These are phyloP conservation scores for Pelobates cultripes DNA, from an alignment of 2,797 vertebrate genomes.

Conservation along the genomic window DNA sequence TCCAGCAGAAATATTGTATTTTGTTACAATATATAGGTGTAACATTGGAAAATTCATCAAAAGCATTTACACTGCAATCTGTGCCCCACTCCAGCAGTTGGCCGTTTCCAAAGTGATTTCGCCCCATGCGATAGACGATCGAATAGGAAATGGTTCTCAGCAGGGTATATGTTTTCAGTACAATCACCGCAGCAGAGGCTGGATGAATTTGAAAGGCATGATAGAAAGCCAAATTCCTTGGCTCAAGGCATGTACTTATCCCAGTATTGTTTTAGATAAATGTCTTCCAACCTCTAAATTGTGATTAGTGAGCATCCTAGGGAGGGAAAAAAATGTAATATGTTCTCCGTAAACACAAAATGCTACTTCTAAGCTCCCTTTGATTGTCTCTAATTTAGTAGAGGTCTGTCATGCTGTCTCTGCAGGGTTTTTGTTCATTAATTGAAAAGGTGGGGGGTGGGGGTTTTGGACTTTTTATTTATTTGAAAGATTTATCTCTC, in stretches of 20 bases:
- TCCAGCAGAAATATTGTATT: not conserved
- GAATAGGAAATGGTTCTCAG: conserved; percentile 31
- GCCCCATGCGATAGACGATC: conserved; percentile 6
- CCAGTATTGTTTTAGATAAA: conserved; percentile 51
- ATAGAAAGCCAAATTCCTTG: conserved; percentile 33
- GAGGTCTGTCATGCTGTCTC: conserved; percentile 32
- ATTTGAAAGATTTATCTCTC: conserved; percentile 24
- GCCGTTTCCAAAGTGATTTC: not conserved
- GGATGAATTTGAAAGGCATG: conserved; percentile 15
- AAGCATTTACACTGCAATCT: conserved; percentile 1
- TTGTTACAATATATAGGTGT: not conserved
- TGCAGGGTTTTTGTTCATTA: conserved; percentile 44
- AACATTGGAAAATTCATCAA: conserved; percentile 19
- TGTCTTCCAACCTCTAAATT: conserved; percentile 49
- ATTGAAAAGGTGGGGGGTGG: conserved; percentile 4
- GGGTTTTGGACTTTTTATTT: conserved; percentile 2
- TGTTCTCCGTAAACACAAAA: conserved; percentile 37
- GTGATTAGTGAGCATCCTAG: conserved; percentile 52
- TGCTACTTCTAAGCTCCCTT: conserved; percentile 19
- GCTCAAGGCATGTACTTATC: conserved; percentile 49
- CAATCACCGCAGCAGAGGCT: conserved; percentile 25
- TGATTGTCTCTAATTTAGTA: conserved; percentile 46
- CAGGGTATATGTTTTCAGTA: conserved; percentile 5
- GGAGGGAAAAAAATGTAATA: conserved; percentile 43
- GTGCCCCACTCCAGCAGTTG: conserved; percentile 7